Base-by-base conservation (phyloP, 2,888 invertebrate species). In the Bruchidius siliquastri region DNA sequence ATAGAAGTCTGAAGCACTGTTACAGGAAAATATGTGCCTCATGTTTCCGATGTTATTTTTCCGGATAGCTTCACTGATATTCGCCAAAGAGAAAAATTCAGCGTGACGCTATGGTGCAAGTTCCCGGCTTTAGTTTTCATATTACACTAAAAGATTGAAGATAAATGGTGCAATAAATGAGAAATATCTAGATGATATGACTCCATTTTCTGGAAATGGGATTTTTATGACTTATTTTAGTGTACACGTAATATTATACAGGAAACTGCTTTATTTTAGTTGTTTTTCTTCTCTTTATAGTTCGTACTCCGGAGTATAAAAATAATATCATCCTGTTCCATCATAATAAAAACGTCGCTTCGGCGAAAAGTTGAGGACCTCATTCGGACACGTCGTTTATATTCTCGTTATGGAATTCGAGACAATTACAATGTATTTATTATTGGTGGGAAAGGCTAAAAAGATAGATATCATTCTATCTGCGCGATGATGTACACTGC, bases 161-260 rank as follows among this genome's bases (percentile, higher is more conserved):
- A 80, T 80, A 80, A 81, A 80, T 79, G 80, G 77, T 71, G 80
- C 79, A 78, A 81, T 81, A 81, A 81, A 81, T 79, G 80, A 77
- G 80, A 80, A 80, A 81, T 81, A 81, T 81, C 80, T 78, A 79
- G 80, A 81, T 79, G 81, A 79, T 81, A 80, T 75, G 80, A 79
- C 79, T 79, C 81, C 80, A 80, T 81, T 81, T 81, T 80, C 81
- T 79, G 80, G 79, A 80, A 81, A 80, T 80, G 80, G 80, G 77
- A 80, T 77, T 81, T 81, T 81, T 81, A 81, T 77, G 78, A 78
- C 77, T 77, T 77, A 79, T 79, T 80, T 78, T 78, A 81, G 78
- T 76, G 78, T 78, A 80, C 79, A 77, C 77, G 80, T 78, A 75
- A 79, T 80, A 79, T 80, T 78, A 80, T 81, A 79, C 79, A 77